phyloP scores from a whole-genome alignment of 2,888 invertebrate species.

The Podabrus alpinus region DNA sequence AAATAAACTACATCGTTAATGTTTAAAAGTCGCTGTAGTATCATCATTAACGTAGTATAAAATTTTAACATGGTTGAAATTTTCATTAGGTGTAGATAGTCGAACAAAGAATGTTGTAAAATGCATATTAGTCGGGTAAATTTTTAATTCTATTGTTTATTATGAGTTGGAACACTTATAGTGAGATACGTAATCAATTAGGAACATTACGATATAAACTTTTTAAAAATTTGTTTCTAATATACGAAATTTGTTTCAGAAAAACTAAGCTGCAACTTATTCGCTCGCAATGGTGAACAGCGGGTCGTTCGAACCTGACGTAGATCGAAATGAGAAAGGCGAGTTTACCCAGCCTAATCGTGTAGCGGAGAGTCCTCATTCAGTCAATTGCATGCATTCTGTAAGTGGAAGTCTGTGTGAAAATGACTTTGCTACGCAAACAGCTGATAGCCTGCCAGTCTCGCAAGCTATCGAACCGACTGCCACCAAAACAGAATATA shows the following conservation, averaged over 20 bases:
- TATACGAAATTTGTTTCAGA: constrained; percentile 17
- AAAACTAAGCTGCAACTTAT: background rate
- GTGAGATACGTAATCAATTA: too few relatives aligned
- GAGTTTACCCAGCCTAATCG: constrained; percentile 41
- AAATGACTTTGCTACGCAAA: constrained; percentile 40
- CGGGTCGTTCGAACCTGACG: constrained; percentile 47
- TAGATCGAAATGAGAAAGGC: constrained; percentile 46
- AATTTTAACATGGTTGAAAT: background rate
- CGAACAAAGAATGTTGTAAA: background rate
- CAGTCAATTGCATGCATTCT: constrained; percentile 40
- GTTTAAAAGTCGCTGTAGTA: background rate
- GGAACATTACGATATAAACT: too few relatives aligned
- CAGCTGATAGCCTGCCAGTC: constrained; percentile 39
- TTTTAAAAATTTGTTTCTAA: background rate
- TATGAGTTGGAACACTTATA: background rate
- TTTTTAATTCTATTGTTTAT: background rate
- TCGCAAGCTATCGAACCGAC: constrained; percentile 42
- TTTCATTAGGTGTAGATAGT: background rate
- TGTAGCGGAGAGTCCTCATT: constrained; percentile 36
- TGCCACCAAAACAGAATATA: constrained; percentile 42
- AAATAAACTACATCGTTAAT: background rate
- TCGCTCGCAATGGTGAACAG: constrained; percentile 49
- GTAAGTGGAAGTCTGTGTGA: constrained; percentile 38
- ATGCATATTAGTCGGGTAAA: background rate
- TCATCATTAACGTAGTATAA: background rate